A percentile compares a stretch with the other conserved stretches of the same genome.
These are phyloP conservation scores for Hassar affinis DNA, from an alignment of 2,113 vertebrate species.

Conservation along the genomic window DNA sequence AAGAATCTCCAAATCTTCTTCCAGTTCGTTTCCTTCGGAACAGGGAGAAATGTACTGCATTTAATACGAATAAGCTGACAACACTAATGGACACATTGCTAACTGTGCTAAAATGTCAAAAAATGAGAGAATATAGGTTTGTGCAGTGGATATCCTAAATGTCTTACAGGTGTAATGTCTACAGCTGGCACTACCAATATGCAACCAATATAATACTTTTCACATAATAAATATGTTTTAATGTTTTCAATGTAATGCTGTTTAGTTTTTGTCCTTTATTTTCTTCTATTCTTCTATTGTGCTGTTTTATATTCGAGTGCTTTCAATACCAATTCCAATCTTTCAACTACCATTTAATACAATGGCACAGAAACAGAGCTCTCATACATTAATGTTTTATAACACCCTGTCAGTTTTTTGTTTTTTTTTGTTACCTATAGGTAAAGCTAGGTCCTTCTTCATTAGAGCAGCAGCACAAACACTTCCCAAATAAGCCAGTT, in stretches of 20 bases:
- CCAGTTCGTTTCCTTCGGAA: slow-evolving; percentile 87
- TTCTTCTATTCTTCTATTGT: background rate
- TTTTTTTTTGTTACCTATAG: slow-evolving; percentile 79
- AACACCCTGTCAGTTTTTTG: background rate
- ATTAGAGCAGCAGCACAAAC: slow-evolving; percentile 95
- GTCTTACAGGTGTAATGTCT: background rate
- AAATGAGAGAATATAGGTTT: background rate
- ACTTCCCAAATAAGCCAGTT: slow-evolving; percentile 92
- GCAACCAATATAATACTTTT: background rate
- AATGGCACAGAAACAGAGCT: background rate
- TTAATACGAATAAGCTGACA: slow-evolving; percentile 7
- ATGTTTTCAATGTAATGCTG: background rate
- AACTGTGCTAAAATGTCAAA: background rate
- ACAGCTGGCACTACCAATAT: background rate
- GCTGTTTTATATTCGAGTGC: too few species aligned
- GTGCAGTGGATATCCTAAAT: background rate
- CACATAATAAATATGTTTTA: background rate
- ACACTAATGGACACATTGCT: background rate
- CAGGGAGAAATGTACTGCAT: background rate
- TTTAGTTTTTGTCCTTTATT: background rate
- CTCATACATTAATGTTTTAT: background rate
- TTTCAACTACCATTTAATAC: background rate
- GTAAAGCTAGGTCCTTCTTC: slow-evolving; percentile 96
- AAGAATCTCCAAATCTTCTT: slow-evolving; percentile 97
- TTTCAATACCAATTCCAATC: background rate